Base-by-base conservation (phyloP, 2,797 vertebrate species). In the Menidia menidia region DNA sequence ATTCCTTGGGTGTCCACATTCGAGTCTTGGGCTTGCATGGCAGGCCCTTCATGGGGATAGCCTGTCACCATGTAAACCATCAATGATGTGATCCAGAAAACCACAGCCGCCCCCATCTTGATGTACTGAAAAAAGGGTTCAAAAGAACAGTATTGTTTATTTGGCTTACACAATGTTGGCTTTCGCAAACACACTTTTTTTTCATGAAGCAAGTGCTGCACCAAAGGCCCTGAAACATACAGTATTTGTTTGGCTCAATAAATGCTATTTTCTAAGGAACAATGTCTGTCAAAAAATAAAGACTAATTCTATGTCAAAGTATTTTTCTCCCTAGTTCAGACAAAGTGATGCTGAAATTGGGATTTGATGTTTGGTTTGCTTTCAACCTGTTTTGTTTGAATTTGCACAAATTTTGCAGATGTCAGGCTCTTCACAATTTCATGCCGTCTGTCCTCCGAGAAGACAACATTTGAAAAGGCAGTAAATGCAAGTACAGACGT, bases 61-160 rank as follows among this genome's bases (percentile, higher is more conserved):
- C 74, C 60, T 48, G 71, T 63, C 10, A 75, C 86, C 73, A 85
- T 2, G 10, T 79, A 92, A 73, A 88, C 53, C 68, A 89, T 53
- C 14, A 80, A 89, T 61, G 84, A 86, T 50, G 92, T 32, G 62
- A 92, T 68, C 83, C 87, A 92, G 47, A 93, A n/a, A 58, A 61
- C 14, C 65, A 88, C n/a, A 5, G 78, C 68, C 59, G 71, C 60
- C 54, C n/a, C 77, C 86, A 88, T 88, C 87, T 79, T 92, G 69
- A 56, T 73, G 72, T 68, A 69, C 86, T 92, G 18, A 45, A 48
- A 81, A 31, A 76, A 57, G 75, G 65, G 74, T 62, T 71, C 69
- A 81, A 55, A 82, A 64, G 64, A 14, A 33, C 57, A 71, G 3
- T 4, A 18, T 47, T 77, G 53, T 45, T 84, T 11, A 65, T 66